Evolutionary conservation across 2,797 vertebrate genomes (phyloP).

Genomic region (Paedocypris micromegethes): DNA sequence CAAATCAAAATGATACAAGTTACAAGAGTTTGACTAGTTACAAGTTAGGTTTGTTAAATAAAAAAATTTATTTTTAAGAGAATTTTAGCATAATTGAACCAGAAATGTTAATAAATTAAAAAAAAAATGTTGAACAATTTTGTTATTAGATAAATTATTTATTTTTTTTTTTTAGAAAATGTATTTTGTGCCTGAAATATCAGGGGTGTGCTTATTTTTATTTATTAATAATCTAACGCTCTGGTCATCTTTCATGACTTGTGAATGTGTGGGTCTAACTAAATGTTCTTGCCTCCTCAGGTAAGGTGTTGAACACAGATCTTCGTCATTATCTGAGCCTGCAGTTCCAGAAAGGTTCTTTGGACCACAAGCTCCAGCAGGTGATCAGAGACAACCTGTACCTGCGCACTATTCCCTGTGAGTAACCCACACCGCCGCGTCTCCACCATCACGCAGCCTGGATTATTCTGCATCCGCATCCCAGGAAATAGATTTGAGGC

Average conservation of each 20-base stretch:
- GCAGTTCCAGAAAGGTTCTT: slow-evolving; percentile 97
- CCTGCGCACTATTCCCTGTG: slow-evolving; percentile 96
- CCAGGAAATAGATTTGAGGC: too few relatives aligned
- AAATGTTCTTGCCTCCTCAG: slow-evolving; percentile 59
- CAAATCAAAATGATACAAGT: too few relatives aligned
- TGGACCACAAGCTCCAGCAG: slow-evolving; percentile 98
- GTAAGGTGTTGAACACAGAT: slow-evolving; percentile 96
- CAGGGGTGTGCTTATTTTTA: background rate
- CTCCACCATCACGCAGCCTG: background rate
- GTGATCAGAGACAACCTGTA: slow-evolving; percentile 99
- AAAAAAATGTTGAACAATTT: too few relatives aligned
- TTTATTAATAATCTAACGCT: background rate
- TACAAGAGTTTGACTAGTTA: too few relatives aligned
- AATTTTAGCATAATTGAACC: too few relatives aligned
- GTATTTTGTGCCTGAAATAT: background rate
- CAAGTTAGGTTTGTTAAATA: too few relatives aligned
- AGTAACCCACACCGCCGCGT: slow-evolving; percentile 62
- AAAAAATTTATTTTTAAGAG: too few relatives aligned
- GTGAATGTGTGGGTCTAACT: background rate
- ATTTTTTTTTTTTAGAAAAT: too few relatives aligned
- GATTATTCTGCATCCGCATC: too few relatives aligned
- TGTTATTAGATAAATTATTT: too few relatives aligned
- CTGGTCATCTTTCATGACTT: too few relatives aligned
- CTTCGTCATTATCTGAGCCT: slow-evolving; percentile 96
- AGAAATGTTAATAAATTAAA: too few relatives aligned